A percentile compares a stretch with the other conserved stretches of the same genome.
Evolutionary conservation across 2,888 invertebrate genomes (phyloP).

Genomic region (Pilophorus perplexus): DNA sequence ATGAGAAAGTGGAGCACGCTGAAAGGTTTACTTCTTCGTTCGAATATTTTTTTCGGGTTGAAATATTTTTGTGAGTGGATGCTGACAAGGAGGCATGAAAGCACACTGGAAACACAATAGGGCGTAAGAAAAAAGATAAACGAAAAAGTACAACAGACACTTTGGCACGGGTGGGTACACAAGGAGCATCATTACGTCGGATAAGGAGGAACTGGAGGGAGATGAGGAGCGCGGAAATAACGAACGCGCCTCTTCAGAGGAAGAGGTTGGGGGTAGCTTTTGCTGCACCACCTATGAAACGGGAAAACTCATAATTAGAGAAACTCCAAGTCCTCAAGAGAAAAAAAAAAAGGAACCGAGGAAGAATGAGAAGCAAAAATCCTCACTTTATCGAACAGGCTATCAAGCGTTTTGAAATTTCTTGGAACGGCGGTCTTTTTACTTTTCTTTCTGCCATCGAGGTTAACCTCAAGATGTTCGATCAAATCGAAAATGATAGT

Average conservation of each 20-base stretch:
- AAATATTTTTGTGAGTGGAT: too few species aligned
- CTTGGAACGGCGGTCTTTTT: too few species aligned
- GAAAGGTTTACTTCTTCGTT: too few species aligned
- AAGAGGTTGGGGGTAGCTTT: too few species aligned
- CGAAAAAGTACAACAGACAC: slow-evolving; percentile 22
- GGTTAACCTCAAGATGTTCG: too few species aligned
- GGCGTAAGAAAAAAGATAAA: slow-evolving; percentile 8
- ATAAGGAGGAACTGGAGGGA: neutral
- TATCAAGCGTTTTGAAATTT: too few species aligned
- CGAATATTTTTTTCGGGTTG: too few species aligned
- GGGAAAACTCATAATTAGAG: neutral
- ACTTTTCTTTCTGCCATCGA: too few species aligned
- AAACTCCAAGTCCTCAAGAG: neutral
- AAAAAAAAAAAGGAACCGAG: neutral
- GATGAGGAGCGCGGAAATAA: neutral
- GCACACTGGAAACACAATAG: slow-evolving; percentile 18
- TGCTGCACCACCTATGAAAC: neutral
- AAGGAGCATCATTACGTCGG: slow-evolving; percentile 27
- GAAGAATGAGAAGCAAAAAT: neutral
- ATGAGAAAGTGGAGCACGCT: too few species aligned
- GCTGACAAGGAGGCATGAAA: too few species aligned
- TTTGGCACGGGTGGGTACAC: neutral
- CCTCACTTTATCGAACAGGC: too few species aligned
- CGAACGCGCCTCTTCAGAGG: slow-evolving; percentile 9
- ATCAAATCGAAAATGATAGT: too few species aligned